Conservation (phyloP, 1,140 invertebrate species). For the Procambarus clarkii region DNA sequence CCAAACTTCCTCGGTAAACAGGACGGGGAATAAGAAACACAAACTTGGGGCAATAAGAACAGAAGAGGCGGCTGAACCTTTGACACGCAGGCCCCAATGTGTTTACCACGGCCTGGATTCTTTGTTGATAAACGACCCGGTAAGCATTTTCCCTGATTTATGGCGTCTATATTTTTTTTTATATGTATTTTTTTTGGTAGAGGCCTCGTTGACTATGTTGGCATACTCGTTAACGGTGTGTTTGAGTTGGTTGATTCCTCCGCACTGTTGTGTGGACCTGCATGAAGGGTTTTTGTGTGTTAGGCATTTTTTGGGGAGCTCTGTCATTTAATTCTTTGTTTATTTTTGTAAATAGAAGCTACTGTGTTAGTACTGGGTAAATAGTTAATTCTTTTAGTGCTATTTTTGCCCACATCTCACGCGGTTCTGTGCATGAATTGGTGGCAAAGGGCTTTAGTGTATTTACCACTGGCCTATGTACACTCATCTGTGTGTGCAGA, state of each 20-base stretch:
- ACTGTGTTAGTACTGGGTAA: no score
- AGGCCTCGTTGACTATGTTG: background rate
- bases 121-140: background rate
- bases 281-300: background rate
- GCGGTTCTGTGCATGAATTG: no score
- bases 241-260: background rate
- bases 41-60: constrained; percentile 1
- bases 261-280: background rate
- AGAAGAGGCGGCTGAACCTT: background rate
- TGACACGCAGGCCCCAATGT: background rate
- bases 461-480: no score
- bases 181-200: background rate
- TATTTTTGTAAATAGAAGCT: no score
- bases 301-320: no score
- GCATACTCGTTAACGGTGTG: background rate
- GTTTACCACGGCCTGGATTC: background rate
- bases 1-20: background rate
- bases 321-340: no score
- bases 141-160: background rate
- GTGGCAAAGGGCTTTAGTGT: no score
- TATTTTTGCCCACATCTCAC: no score
- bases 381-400: no score
- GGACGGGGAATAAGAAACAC: background rate
- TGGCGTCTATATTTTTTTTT: background rate
- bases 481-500: no score